Conservation (phyloP, 1,140 invertebrate genomes). For the Drosophila yakuba region DNA sequence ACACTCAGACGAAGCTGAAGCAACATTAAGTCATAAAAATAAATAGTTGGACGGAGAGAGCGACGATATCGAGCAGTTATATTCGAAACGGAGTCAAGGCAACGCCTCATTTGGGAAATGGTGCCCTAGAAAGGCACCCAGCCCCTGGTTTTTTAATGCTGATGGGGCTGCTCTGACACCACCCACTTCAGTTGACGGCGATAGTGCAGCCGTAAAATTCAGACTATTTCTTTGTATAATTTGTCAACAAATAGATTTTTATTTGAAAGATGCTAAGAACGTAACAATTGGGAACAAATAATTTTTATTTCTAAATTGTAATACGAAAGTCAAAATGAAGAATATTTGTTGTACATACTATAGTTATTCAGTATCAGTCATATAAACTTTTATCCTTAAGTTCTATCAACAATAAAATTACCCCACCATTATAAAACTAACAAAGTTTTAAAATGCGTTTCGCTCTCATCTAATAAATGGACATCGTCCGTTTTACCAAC, state of each 20-base stretch:
- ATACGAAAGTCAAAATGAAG: no score
- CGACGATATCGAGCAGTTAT: slow-evolving; percentile 50
- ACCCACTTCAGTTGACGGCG: neutral
- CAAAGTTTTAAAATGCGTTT: slow-evolving; percentile 3
- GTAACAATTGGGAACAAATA: no score
- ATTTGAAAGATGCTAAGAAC: no score
- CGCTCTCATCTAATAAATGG: slow-evolving; percentile 12
- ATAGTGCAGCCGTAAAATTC: neutral
- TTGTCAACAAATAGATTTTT: neutral
- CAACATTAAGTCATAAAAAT: slow-evolving; percentile 81
- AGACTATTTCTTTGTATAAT: neutral
- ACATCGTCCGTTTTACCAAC: slow-evolving; percentile 4
- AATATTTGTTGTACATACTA: no score
- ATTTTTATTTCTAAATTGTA: no score
- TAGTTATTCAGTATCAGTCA: no score
- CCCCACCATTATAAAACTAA: neutral
- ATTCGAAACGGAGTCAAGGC: slow-evolving; percentile 53
- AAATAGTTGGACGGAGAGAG: slow-evolving; percentile 69
- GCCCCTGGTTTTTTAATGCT: slow-evolving; percentile 59
- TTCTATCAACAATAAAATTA: no score
- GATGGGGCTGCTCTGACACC: slow-evolving; percentile 43
- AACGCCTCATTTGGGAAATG: slow-evolving; percentile 36
- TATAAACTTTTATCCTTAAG: no score
- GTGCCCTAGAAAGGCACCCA: neutral
- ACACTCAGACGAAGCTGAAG: slow-evolving; percentile 48